These are phyloP conservation scores for Parasteatoda tepidariorum DNA, from an alignment of 1,140 invertebrate genomes.

Conservation along the genomic window DNA sequence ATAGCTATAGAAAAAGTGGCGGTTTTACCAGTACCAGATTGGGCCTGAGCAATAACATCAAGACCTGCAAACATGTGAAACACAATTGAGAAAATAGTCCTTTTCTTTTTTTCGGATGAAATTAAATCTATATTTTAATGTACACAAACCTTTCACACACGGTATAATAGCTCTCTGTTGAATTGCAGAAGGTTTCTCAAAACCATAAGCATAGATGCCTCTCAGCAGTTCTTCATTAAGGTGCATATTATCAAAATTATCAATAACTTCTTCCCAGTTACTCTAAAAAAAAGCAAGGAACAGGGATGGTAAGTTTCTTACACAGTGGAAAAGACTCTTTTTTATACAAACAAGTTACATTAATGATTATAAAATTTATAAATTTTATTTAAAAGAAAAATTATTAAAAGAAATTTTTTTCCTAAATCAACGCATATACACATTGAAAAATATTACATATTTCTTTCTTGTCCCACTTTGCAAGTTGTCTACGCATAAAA, in stretches of 20 bases:
- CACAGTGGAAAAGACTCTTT: neutral
- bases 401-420: neutral
- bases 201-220: constrained; percentile 99
- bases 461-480: too few species aligned
- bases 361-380: neutral
- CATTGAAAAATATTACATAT: neutral
- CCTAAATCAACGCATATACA: neutral
- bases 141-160: constrained; percentile 80
- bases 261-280: constrained; percentile 85
- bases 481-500: too few species aligned
- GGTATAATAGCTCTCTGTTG: constrained; percentile 99
- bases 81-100: neutral
- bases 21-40: constrained; percentile 99
- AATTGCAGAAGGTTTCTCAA: constrained; percentile 99
- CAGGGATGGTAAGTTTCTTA: neutral
- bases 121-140: too few species aligned
- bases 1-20: constrained; percentile 99
- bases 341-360: neutral
- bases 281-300: constrained; percentile 64
- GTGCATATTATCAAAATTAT: constrained; percentile 99
- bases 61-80: constrained; percentile 73
- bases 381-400: neutral
- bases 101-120: too few species aligned
- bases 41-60: constrained; percentile 99
- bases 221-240: constrained; percentile 85